Evolutionary conservation across 2,797 vertebrate species (phyloP), one percentile per base, ranked within the genome.

Genomic region (Siniperca undulata): DNA sequence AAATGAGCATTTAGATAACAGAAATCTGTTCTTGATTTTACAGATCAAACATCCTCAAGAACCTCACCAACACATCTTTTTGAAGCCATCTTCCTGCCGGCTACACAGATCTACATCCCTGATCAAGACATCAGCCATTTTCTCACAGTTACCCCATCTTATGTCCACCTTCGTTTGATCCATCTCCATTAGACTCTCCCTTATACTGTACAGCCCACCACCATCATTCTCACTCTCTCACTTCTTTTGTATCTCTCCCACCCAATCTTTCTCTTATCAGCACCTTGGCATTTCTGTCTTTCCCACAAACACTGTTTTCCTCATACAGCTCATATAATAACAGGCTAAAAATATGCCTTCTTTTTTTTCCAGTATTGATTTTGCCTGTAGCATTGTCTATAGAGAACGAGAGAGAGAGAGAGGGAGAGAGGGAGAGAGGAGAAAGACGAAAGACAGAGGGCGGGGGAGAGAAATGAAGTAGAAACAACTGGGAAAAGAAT

Each of bases 281-380:
- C 80, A 88, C 90, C 91, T 89, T 89, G 89, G 89, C 91, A 86
- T 93, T 91, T 93, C 90, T 93, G 93, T 89, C 93, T 93, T 95
- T 95, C 93, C 90, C 92, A 93, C 94, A 94, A 94, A 95, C 93
- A 90, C 89, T 83, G 90, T 96, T 96, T 96, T 96, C 95, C 95
- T 95, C 96, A 95, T 94, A 93, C 94, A 83, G 93, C 93, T 93
- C 96, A 93, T 95, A 96, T 97, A 95, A 96, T 96, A 95, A 96
- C 95, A 91, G 92, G 95, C 96, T 97, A 97, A 97, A 97, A 97
- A 97, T 97, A 97, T 97, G 96, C 96, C 94, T 95, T 91, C 92
- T 94, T 95, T 95, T 94, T 77, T 86, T 86, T 76, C 67, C 81
- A 87, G 93, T 96, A 97, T 97, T 94, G 97, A 97, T 97, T 96